phyloP scores from a whole-genome alignment of 2,797 vertebrate genomes.

The Agapornis canus region DNA sequence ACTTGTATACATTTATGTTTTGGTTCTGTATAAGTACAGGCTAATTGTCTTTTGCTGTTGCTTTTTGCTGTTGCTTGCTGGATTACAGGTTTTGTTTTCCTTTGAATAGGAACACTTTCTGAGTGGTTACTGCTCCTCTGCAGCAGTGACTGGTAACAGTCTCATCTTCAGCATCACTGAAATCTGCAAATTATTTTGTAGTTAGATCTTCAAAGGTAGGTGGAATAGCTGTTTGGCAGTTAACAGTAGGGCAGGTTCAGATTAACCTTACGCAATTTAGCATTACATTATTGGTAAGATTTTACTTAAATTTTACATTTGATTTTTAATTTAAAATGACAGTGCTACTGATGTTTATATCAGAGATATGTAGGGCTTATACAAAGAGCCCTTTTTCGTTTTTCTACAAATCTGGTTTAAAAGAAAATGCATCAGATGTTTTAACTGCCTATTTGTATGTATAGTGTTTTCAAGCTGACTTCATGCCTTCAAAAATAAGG shows the following conservation, averaged over 20 bases:
- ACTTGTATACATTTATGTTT: neutral
- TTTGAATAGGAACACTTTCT: neutral
- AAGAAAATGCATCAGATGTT: neutral
- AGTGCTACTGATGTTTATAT: neutral
- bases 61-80: neutral
- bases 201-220: neutral
- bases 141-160: neutral
- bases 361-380: neutral
- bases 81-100: neutral
- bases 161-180: neutral
- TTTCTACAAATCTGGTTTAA: neutral
- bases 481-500: neutral
- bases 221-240: neutral
- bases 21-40: neutral
- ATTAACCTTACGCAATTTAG: neutral
- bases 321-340: neutral
- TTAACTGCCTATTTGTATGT: neutral
- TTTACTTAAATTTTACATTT: neutral
- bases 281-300: neutral
- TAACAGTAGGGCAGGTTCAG: neutral
- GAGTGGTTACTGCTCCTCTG: neutral
- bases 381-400: neutral
- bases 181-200: neutral
- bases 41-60: neutral
- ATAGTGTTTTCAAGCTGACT: neutral